A percentile compares a stretch with the other conserved stretches of the same genome.
Conservation (phyloP, 2,797 vertebrate genomes). For the Clarias fuscus region DNA sequence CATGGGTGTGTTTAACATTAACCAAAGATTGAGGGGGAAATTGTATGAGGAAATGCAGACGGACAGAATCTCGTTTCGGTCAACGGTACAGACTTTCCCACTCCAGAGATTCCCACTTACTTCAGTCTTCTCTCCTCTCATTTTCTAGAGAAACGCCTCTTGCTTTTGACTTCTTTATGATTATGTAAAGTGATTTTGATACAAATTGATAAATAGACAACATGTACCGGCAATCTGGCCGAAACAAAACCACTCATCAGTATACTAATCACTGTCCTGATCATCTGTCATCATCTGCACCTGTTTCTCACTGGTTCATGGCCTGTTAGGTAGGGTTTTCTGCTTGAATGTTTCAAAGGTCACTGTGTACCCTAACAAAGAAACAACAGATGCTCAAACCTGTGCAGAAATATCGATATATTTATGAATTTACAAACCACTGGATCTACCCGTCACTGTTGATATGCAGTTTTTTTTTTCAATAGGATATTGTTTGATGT, state of each 20-base stretch:
- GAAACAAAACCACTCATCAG: background rate
- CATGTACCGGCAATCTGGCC: background rate
- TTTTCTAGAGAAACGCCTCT: background rate
- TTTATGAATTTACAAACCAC: background rate
- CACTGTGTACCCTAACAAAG: no score
- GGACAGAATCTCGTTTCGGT: background rate
- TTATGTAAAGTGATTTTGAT: no score
- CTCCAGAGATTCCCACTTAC: background rate
- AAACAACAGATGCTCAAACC: no score
- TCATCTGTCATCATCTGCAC: no score
- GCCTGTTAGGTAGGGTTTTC: no score
- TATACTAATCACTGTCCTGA: no score
- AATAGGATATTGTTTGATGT: background rate
- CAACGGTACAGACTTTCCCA: background rate
- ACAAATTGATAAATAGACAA: no score
- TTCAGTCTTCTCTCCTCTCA: background rate
- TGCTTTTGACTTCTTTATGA: background rate
- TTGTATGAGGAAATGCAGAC: constrained; percentile 8
- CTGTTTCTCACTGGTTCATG: no score
- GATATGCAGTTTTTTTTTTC: background rate
- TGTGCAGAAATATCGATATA: no score
- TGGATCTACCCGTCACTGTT: background rate
- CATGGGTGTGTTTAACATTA: background rate
- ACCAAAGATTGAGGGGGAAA: background rate
- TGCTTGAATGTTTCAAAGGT: no score